Evolutionary conservation across 2,797 vertebrate genomes (phyloP), one percentile per base, ranked within the genome.

Genomic region (Anolis apletophallus): DNA sequence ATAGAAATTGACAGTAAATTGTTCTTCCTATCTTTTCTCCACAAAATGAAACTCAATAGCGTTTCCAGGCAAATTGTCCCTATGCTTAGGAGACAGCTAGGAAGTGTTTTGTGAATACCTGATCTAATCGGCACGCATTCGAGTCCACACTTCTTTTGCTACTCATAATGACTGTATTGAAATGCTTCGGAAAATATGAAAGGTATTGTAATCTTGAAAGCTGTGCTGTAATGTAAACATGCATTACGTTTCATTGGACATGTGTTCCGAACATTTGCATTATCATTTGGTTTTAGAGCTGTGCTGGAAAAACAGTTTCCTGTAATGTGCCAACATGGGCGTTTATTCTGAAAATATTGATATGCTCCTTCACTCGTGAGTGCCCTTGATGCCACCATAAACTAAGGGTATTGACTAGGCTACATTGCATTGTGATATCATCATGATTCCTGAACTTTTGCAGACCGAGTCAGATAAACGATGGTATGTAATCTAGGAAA

Each of bases 161-260:
- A 57, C 54, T 59, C n/a, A 13, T 57, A 68, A 55, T 81, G 61
- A 50, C 52, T 55, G 17, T 68, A 16, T 68, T 86, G 85, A 29
- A 69, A 46, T 72, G 64, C 84, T 80, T 74, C 84, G 80, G 55
- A 73, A 73, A 55, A 79, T 72, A 59, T 36, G 34, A 85, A 85
- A 52, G 23, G 40, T n/a, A 54, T 14, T 5, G 52, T 79, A 74
- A 46, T 19, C 79, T 76, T 68, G 19, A 85, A 69, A 79, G 32
- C 10, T 71, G 52, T 54, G 50, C 9, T 81, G 79, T 68, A 81
- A 67, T 67, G 5, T 55, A 75, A 68, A 76, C 59, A 81, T 67
- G 59, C n/a, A 55, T 2, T 67, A 36, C 54, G 32, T 69, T 55
- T 34, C 32, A 34, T 8, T 34, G 26, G 64, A 14, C 34, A 55